Evolutionary conservation across 2,888 invertebrate species (phyloP), one percentile per base, ranked within the genome.

Genomic region (Mythimna impura): DNA sequence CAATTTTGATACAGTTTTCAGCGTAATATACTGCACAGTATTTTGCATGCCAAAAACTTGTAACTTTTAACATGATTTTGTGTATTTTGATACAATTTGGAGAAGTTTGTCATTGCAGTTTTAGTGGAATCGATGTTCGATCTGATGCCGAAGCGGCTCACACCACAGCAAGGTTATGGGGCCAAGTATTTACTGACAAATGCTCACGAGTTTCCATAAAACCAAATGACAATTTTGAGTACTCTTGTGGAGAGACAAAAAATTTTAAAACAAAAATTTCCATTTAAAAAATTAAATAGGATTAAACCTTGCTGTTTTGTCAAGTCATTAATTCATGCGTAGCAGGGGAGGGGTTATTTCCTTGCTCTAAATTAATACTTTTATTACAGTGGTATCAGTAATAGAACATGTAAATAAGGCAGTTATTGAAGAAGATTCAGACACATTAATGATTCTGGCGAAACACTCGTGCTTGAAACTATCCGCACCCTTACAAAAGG

Each of bases 331-430:
- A n/a, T 12, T 1, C 10, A 36, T n/a, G 6, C 12, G 6, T 22
- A 22, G 58, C 10, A 20, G 20, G 9, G 58, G 36, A 14, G 22
- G 22, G 12, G 22, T 12, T 3, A 61, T 40, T 40, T n/a, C 14
- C 22, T 61, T 61, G 7, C 22, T 69, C 9, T 61, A 22, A 70
- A 71, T 62, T 57, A 61, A 67, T 47, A 34, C 10, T 71, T 82
- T 73, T 40, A 74, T 95, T 95, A 40, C 90, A 96, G 97, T 97
- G 92, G 96, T 97, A 55, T 88, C 92, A 71, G 96, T 97, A 17
- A 94, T 98, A 76, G 94, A 96, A 72, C 91, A 92, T 71, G 96
- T 98, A 66, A 97, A 97, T 88, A 94, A 95, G 73, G 97, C 97
- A 34, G 97, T 98, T 25, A 90, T 94, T 76, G 93, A 95, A 58